Evolutionary conservation across 2,113 vertebrate genomes (phyloP), one percentile per base, ranked within the genome.

Genomic region (Rostratula benghalensis): DNA sequence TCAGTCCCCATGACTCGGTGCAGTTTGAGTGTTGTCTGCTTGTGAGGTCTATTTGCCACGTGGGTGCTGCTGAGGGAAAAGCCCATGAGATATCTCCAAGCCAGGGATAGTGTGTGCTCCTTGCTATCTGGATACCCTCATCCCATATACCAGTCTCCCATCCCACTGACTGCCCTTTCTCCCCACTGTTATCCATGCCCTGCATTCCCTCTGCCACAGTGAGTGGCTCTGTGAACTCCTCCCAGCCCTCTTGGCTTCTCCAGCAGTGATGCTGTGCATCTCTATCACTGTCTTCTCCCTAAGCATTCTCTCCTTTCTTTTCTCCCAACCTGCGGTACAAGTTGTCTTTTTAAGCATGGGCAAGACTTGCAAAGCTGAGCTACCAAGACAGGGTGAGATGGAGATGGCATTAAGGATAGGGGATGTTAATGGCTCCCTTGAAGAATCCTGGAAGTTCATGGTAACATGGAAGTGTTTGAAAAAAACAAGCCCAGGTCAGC

Each of bases 121-220:
- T 65, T 48, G 20, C 63, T 78, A 73, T 59, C 56, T 1, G 1
- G 35, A 27, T 17, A 12, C 6, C 8, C 28, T 7, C 7, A 9
- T 68, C 20, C 56, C 2, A 1, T 63, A 14, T 57, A 15, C 39
- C 41, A 46, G n/a, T 41, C 41, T 69, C n/a, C 54, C 0, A 0
- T 81, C 35, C 21, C 19, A 11, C 28, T 80, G 57, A 7, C 16
- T 1, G 10, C 4, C 23, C 25, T 87, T 73, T 7, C 3, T 10
- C 35, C 7, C 4, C 3, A 2, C 19, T 60, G 57, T 22, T 76
- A n/a, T n/a, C 60, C 35, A 6, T 43, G 9, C 15, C 12, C 30
- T 77, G 7, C 24, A 13, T 83, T 83, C 39, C 15, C 2, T 73
- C 13, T 80, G 30, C 50, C 11, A 8, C 4, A 24, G 13, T 7